Evolutionary conservation across 2,113 vertebrate species (phyloP).

Genomic region (Nothocercus nigrocapillus): DNA sequence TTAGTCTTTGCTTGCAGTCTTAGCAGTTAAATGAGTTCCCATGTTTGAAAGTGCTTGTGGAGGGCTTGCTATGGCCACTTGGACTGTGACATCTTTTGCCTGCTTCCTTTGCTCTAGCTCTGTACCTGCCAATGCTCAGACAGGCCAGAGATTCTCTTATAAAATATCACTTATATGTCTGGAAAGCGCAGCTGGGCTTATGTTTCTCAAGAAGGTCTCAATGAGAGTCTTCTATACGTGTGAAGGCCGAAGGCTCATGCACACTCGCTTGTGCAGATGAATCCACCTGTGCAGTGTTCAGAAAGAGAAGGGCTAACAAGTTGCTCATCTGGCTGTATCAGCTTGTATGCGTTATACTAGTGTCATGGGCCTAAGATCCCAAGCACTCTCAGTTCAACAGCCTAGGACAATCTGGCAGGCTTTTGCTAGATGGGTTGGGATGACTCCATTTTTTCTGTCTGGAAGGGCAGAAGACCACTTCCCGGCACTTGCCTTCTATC

Average conservation of each 20-base stretch:
- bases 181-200: neutral
- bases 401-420: neutral
- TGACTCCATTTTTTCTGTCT: neutral
- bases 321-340: neutral
- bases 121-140: neutral
- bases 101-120: neutral
- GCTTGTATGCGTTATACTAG: accelerated
- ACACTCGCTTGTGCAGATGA: too few species aligned
- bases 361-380: neutral
- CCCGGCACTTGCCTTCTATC: neutral
- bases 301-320: accelerated
- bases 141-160: neutral
- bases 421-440: neutral
- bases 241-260: neutral
- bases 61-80: neutral
- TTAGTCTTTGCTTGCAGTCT: neutral
- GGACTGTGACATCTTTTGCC: neutral
- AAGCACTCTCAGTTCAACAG: neutral
- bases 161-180: neutral
- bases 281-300: neutral
- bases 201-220: neutral
- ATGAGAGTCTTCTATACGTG: too few species aligned
- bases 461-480: neutral
- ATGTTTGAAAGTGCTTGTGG: neutral
- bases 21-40: neutral